These are phyloP conservation scores for Saguinus imperator DNA, from an alignment of 2,113 vertebrate species.

Conservation along the genomic window DNA sequence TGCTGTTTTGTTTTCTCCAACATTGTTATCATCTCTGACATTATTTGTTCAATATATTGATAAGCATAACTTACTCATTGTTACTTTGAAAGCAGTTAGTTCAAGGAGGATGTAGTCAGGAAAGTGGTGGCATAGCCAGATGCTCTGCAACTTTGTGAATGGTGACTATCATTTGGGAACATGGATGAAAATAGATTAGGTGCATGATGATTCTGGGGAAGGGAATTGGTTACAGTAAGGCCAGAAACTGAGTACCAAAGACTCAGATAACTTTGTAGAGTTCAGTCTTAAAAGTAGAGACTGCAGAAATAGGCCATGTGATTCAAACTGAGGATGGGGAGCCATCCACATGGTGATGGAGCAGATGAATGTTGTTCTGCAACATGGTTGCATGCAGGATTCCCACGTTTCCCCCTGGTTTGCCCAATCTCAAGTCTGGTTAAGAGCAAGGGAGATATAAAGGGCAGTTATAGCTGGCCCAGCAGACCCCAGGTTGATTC, in stretches of 20 bases:
- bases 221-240: not conserved
- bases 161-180: not conserved
- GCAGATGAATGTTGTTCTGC: not conserved
- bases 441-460: not conserved
- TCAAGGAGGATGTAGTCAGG: not conserved
- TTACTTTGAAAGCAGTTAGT: not conserved
- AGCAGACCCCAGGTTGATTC: not conserved
- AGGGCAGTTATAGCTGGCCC: not conserved
- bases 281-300: not conserved
- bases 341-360: rapidly evolving
- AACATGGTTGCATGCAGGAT: not conserved
- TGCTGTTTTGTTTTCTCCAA: not conserved
- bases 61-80: not conserved
- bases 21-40: not conserved
- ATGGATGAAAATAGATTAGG: not conserved
- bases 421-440: not conserved
- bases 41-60: not conserved
- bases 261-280: not conserved
- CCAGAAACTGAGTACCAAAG: not conserved
- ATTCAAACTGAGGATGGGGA: not conserved
- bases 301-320: not conserved
- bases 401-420: not conserved
- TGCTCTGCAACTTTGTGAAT: not conserved
- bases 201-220: not conserved
- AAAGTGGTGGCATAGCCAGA: not conserved